Conservation (phyloP, 2,113 vertebrate species). For the Antidorcas marsupialis region DNA sequence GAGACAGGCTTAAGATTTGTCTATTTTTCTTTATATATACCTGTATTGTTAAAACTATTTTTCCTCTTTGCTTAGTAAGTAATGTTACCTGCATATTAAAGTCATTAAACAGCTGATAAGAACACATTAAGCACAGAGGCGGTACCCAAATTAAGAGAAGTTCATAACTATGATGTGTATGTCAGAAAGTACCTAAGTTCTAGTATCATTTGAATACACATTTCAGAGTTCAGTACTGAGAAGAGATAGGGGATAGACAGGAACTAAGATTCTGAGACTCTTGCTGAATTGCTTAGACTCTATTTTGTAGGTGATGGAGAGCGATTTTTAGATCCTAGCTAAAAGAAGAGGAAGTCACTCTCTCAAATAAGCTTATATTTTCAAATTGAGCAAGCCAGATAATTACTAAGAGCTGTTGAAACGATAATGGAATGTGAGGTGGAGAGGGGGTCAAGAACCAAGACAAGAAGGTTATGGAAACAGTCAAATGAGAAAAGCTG, state of each 20-base stretch:
- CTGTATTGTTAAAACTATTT: background rate
- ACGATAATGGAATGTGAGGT: background rate
- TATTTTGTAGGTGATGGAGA: background rate
- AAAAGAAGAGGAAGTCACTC: background rate
- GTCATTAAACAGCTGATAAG: background rate
- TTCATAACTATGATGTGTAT: background rate
- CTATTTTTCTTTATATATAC: background rate
- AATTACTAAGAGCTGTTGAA: background rate
- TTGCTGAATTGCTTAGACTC: background rate
- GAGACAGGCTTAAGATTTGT: background rate
- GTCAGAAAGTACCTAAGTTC: background rate
- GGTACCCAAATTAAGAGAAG: background rate
- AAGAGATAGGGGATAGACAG: no score
- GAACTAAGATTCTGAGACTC: background rate
- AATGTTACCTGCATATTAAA: background rate
- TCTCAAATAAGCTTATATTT: background rate
- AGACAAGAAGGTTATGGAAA: background rate
- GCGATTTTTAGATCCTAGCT: background rate
- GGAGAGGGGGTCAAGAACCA: background rate
- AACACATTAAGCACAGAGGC: background rate
- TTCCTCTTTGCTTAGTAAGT: background rate
- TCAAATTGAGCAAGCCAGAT: background rate
- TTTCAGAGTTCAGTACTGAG: background rate
- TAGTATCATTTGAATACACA: no score
- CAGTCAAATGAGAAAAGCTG: background rate